Percentiles rank a stretch among this genome's conserved stretches.
These are phyloP conservation scores for Spinibarbus caldwelli DNA, from an alignment of 2,797 vertebrate species.

Conservation along the genomic window DNA sequence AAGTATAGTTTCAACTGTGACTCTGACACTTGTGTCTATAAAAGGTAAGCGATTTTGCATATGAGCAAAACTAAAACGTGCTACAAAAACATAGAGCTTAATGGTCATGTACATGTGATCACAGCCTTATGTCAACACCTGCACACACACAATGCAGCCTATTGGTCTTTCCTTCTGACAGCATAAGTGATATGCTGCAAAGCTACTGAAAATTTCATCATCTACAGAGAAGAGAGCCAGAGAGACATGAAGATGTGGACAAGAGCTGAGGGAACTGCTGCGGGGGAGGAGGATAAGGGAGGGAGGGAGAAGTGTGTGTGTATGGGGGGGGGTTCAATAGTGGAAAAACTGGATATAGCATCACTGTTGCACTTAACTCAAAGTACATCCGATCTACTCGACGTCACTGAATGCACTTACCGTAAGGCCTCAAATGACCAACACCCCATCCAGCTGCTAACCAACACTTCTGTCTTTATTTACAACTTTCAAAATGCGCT, in stretches of 20 bases:
- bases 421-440: slow-evolving; percentile 24
- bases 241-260: slow-evolving; percentile 45
- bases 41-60: neutral
- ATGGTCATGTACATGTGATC: neutral
- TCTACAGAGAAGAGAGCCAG: slow-evolving; percentile 43
- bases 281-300: slow-evolving; percentile 28
- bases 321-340: neutral
- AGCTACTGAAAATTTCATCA: slow-evolving; percentile 64
- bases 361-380: slow-evolving; percentile 45
- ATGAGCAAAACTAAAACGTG: neutral
- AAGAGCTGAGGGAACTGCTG: slow-evolving; percentile 40
- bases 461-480: slow-evolving; percentile 17
- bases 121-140: neutral
- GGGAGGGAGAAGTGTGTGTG: neutral
- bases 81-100: neutral
- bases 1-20: neutral
- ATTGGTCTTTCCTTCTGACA: slow-evolving; percentile 29
- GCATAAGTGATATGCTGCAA: slow-evolving; percentile 63
- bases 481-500: neutral
- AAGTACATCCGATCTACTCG: slow-evolving; percentile 42
- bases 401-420: slow-evolving; percentile 44
- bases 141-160: slow-evolving; percentile 15
- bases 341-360: slow-evolving; percentile 42
- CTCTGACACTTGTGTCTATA: neutral
- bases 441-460: slow-evolving; percentile 20